Percentiles rank a stretch among this genome's conserved stretches.
Conservation (phyloP, 2,113 vertebrate genomes). For the Rousettus leschenaultii region DNA sequence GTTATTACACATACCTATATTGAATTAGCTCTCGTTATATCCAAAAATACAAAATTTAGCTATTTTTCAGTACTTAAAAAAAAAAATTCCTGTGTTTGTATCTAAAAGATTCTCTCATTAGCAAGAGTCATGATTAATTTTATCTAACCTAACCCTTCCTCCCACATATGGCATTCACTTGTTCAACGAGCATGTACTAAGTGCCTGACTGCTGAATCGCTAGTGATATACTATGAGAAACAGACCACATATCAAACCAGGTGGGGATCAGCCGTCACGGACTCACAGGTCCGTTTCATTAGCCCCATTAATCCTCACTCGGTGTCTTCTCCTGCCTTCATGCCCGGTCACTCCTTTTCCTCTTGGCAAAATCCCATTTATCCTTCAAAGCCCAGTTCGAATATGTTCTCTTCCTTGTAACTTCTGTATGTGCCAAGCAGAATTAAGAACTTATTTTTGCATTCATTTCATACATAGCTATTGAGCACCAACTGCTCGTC, state of each 20-base stretch:
- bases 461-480: neutral
- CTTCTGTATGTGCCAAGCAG: neutral
- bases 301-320: too few relatives aligned
- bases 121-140: neutral
- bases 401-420: neutral
- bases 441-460: neutral
- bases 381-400: neutral
- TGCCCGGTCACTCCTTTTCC: neutral
- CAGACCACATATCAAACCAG: neutral
- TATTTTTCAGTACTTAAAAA: neutral
- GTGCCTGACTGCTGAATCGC: neutral
- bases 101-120: neutral
- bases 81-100: neutral
- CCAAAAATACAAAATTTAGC: neutral
- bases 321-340: neutral
- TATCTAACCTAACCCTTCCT: neutral
- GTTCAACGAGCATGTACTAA: neutral
- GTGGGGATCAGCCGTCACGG: neutral
- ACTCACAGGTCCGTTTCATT: neutral
- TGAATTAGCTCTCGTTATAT: neutral
- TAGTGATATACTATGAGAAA: fast-evolving
- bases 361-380: neutral
- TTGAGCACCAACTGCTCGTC: neutral
- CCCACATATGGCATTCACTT: neutral
- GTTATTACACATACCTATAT: neutral